Percentiles rank a stretch among this genome's conserved stretches.
Evolutionary conservation across 2,888 invertebrate species (phyloP).

Genomic region (Apoderus coryli): DNA sequence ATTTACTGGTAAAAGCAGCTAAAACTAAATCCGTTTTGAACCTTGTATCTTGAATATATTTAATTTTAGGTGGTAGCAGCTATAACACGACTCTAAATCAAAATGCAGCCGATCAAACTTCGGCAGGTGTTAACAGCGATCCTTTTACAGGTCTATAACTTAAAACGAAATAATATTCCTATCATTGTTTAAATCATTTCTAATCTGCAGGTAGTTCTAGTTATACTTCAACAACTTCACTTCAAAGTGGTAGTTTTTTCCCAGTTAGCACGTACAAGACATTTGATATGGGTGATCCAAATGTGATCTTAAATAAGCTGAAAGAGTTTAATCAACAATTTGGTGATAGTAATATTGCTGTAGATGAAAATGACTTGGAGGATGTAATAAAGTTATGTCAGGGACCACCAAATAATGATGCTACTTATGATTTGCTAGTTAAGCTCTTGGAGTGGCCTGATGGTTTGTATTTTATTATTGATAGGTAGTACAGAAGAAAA

Average conservation of each 20-base stretch:
- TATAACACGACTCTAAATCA: conserved; percentile 25
- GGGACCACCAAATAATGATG: conserved; percentile 31
- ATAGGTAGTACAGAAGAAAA: too few relatives aligned
- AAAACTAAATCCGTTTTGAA: too few relatives aligned
- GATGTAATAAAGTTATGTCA: conserved; percentile 49
- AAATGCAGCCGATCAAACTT: conserved; percentile 7
- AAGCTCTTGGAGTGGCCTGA: conserved; percentile 57
- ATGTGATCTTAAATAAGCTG: conserved; percentile 57
- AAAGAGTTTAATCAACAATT: conserved; percentile 55
- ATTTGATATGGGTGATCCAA: conserved; percentile 65
- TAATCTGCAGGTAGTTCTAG: conserved; percentile 30
- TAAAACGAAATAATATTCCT: conserved; percentile 2
- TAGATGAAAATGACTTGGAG: conserved; percentile 42
- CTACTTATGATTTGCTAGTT: conserved; percentile 42
- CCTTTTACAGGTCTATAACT: too few relatives aligned
- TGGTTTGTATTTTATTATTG: too few relatives aligned
- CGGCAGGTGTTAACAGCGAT: conserved; percentile 37
- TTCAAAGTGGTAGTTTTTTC: conserved; percentile 24
- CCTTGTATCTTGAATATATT: too few relatives aligned
- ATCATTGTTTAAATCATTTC: too few relatives aligned
- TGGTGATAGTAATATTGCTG: conserved; percentile 30
- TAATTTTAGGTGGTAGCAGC: conserved; percentile 26
- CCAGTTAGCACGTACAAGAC: conserved; percentile 41
- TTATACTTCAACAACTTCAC: conserved; percentile 18
- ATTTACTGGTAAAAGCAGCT: conserved; percentile 38